These are phyloP conservation scores for Aplysina aerophoba DNA, from an alignment of 37 sponge, comb jelly and placozoan genomes.

Conservation along the genomic window DNA sequence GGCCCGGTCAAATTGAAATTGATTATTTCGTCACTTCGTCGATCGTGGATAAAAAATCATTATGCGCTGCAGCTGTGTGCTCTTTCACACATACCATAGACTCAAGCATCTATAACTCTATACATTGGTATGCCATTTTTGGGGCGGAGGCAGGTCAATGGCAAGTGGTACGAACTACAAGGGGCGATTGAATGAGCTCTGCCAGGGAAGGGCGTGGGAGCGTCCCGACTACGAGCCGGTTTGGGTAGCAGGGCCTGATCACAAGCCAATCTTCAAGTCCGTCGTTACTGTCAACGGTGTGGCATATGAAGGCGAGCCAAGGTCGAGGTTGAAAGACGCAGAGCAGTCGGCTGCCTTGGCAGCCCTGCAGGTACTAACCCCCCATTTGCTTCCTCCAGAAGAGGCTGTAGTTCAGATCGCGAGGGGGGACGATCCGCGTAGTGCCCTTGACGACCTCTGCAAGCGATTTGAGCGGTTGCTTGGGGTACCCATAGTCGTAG, in stretches of 20 bases:
- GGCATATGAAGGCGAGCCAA: conserved; percentile 10
- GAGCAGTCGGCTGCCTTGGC: conserved; percentile 17
- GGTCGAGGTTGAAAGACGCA: neutral
- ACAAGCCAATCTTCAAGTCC: neutral
- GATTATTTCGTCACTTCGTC: too few species aligned
- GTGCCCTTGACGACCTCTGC: conserved; percentile 16
- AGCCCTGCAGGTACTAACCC: neutral
- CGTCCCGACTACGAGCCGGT: neutral
- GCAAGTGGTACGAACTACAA: too few species aligned
- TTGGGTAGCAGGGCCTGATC: neutral
- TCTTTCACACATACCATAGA: too few species aligned
- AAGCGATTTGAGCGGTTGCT: neutral
- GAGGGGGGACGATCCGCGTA: neutral
- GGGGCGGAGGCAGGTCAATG: too few species aligned
- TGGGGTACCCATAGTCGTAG: neutral
- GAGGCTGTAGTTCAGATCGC: neutral
- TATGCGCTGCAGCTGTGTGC: too few species aligned
- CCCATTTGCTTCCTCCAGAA: neutral
- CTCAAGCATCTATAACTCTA: too few species aligned
- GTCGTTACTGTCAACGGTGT: neutral
- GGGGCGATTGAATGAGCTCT: too few species aligned
- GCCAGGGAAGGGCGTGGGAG: too few species aligned
- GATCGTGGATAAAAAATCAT: too few species aligned
- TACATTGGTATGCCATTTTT: too few species aligned
- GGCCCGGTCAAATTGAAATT: too few species aligned